phyloP scores from a whole-genome alignment of 2,113 vertebrate genomes.

The Dermatemys mawii region DNA sequence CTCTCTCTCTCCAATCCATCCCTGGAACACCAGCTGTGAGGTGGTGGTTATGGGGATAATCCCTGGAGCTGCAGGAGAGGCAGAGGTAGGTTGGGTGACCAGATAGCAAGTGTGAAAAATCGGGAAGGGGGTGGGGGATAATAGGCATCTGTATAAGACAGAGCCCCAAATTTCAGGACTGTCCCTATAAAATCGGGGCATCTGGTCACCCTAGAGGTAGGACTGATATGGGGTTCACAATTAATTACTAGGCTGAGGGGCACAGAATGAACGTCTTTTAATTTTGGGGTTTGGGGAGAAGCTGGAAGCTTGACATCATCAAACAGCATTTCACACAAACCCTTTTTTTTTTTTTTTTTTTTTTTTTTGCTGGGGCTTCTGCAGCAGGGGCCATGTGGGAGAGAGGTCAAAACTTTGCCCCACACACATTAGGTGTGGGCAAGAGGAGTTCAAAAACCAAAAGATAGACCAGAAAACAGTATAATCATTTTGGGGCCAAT shows the following conservation, averaged over 20 bases:
- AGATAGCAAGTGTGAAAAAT: too few species aligned
- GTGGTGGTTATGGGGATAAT: not conserved
- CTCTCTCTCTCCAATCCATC: too few species aligned
- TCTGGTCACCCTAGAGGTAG: too few species aligned
- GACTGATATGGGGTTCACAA: not conserved
- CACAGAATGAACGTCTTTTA: not conserved
- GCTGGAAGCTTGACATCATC: not conserved
- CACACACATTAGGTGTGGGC: not conserved
- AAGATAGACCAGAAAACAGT: too few species aligned
- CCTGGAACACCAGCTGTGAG: too few species aligned
- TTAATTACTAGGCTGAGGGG: not conserved
- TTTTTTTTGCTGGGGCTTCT: too few species aligned
- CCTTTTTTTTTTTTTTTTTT: too few species aligned
- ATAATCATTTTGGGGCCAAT: too few species aligned
- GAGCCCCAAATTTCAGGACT: too few species aligned
- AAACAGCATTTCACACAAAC: fast-evolving
- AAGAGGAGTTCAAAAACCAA: fast-evolving
- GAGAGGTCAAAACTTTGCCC: not conserved
- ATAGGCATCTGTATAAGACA: too few species aligned
- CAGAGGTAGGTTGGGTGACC: not conserved
- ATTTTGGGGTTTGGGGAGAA: not conserved
- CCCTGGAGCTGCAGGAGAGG: not conserved
- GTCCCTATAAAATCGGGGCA: too few species aligned
- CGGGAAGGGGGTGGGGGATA: too few species aligned
- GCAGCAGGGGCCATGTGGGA: not conserved